These are phyloP conservation scores for Drosophila sp. DNA, from an alignment of 1,140 invertebrate genomes.

Conservation along the genomic window DNA sequence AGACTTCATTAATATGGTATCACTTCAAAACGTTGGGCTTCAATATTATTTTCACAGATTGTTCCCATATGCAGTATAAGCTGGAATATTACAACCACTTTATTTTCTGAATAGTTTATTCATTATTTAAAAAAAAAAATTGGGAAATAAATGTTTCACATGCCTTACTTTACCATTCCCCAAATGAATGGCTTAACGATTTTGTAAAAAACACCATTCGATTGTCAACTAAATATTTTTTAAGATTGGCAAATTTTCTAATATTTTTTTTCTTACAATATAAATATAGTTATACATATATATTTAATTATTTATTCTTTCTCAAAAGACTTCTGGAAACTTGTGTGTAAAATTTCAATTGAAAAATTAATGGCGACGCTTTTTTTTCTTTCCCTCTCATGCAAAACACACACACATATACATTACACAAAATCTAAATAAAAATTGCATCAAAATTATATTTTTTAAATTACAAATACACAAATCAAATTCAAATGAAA, in stretches of 20 bases:
- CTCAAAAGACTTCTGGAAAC: constrained; percentile 47
- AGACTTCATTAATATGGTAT: too few relatives aligned
- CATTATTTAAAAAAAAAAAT: too few relatives aligned
- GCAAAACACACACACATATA: not conserved
- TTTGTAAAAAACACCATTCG: too few relatives aligned
- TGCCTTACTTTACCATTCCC: too few relatives aligned
- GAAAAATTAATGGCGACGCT: constrained; percentile 30
- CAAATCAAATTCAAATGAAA: constrained; percentile 33
- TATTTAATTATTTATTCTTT: constrained; percentile 14
- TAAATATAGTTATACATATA: not conserved
- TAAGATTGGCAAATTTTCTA: not conserved
- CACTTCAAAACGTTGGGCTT: too few relatives aligned
- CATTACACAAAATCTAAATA: constrained; percentile 19
- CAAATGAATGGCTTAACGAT: too few relatives aligned
- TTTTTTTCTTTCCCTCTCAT: constrained; percentile 44
- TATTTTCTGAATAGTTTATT: too few relatives aligned
- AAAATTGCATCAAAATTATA: not conserved
- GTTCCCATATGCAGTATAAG: too few relatives aligned
- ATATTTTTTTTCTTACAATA: constrained; percentile 5
- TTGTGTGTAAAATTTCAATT: constrained; percentile 1
- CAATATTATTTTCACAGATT: too few relatives aligned
- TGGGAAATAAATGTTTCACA: too few relatives aligned
- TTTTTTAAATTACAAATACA: constrained; percentile 16
- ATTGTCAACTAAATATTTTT: too few relatives aligned
- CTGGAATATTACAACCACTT: too few relatives aligned